Evolutionary conservation across 2,888 invertebrate species (phyloP).

Genomic region (Chelonus formosanus): DNA sequence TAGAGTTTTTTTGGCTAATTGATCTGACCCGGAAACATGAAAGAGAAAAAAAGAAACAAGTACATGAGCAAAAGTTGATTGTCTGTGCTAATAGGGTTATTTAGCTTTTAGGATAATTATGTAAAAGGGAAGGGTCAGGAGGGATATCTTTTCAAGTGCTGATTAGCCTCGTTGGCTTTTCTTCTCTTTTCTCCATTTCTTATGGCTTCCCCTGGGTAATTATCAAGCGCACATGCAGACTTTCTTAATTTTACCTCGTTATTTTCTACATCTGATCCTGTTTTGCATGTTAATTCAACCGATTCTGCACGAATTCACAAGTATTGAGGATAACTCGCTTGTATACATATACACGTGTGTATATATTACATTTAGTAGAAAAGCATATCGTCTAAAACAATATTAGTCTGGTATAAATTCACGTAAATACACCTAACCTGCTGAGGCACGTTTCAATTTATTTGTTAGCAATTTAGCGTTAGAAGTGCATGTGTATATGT

Average conservation of each 20-base stretch:
- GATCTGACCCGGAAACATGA: background rate
- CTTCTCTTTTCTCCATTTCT: conserved; percentile 13
- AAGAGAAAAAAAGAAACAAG: background rate
- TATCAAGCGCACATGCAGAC: background rate
- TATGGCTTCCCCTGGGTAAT: conserved; percentile 14
- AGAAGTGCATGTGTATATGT: conserved; percentile 8
- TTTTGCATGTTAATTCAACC: conserved; percentile 5
- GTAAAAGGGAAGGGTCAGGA: background rate
- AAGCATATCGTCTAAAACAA: background rate
- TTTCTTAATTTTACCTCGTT: conserved; percentile 9
- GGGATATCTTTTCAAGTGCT: conserved; percentile 3
- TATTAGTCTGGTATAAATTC: background rate
- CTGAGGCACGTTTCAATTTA: conserved; percentile 28
- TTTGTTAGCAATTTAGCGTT: conserved; percentile 23
- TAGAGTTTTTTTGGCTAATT: background rate
- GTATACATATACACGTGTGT: background rate
- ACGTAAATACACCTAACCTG: background rate
- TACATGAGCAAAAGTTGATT: conserved; percentile 7
- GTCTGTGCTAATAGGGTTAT: conserved; percentile 25
- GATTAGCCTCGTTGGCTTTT: conserved; percentile 16
- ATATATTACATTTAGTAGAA: background rate
- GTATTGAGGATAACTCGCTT: background rate
- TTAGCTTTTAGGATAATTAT: conserved; percentile 24
- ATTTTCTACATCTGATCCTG: conserved; percentile 1
- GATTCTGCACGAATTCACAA: background rate